Evolutionary conservation across 2,888 invertebrate species (phyloP).

Genomic region (Pseudococcus viburni): DNA sequence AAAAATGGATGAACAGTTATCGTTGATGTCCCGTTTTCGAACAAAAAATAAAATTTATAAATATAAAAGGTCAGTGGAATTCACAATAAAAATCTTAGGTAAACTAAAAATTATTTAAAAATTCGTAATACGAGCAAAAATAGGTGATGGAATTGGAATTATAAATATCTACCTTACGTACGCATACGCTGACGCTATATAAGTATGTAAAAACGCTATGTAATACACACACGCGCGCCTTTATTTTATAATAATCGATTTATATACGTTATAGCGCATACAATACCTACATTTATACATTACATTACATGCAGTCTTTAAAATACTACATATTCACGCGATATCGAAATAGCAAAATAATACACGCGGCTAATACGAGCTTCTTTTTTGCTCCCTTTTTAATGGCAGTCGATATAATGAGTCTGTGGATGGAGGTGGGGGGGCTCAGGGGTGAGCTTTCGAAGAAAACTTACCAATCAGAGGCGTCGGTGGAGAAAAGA

Average conservation of each 20-base stretch:
- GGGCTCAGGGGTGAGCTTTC: neutral
- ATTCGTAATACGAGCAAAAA: neutral
- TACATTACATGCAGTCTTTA: constrained; percentile 12
- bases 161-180: neutral
- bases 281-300: constrained; percentile 1
- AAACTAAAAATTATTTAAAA: constrained; percentile 2
- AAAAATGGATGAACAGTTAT: constrained; percentile 64
- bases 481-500: neutral
- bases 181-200: neutral
- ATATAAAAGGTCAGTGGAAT: constrained; percentile 60
- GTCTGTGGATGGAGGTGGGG: neutral
- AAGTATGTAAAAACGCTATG: neutral
- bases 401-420: neutral
- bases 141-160: neutral
- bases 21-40: constrained; percentile 63
- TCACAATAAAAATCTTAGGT: constrained; percentile 33
- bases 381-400: neutral
- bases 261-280: neutral
- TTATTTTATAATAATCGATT: constrained; percentile 44
- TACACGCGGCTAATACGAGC: constrained; percentile 13
- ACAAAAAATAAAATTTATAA: constrained; percentile 32
- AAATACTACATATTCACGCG: constrained; percentile 38
- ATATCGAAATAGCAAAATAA: neutral
- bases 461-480: neutral
- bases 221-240: constrained; percentile 39